phyloP scores from a whole-genome alignment of 1,140 invertebrate genomes.

The Pseudachorutes palmiensis region DNA sequence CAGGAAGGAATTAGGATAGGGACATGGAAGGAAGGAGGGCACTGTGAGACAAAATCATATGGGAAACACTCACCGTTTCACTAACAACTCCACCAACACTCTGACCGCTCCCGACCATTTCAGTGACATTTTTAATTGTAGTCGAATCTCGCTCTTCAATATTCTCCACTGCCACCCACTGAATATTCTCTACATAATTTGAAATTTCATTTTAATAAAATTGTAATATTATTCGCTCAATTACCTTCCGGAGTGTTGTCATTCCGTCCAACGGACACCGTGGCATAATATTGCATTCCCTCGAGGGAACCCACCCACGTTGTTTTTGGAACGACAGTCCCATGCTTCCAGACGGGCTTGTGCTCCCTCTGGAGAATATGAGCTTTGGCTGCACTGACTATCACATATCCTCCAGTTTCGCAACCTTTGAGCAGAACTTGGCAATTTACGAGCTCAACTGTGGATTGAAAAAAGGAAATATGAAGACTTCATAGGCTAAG shows the following conservation, averaged over 20 bases:
- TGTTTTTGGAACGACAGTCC: conserved; percentile 81
- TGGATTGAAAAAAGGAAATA: conserved; percentile 15
- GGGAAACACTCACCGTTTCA: conserved; percentile 69
- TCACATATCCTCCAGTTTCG: conserved; percentile 93
- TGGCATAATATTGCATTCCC: conserved; percentile 98
- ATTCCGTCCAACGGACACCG: conserved; percentile 70
- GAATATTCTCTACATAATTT: conserved; percentile 65
- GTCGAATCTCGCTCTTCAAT: conserved; percentile 71
- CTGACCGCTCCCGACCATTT: conserved; percentile 85
- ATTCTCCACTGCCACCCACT: conserved; percentile 89
- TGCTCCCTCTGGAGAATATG: conserved; percentile 86
- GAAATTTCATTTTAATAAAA: neutral
- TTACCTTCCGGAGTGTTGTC: conserved; percentile 51
- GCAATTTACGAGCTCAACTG: conserved; percentile 85
- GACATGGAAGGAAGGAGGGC: too few species aligned
- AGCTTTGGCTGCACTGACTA: conserved; percentile 89
- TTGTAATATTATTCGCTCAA: neutral
- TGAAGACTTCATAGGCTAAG: conserved; percentile 6
- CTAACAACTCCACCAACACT: conserved; percentile 93
- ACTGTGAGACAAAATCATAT: too few species aligned
- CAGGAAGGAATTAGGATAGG: too few species aligned
- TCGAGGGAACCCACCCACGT: conserved; percentile 91
- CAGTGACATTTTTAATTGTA: conserved; percentile 72
- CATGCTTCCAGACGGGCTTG: conserved; percentile 81
- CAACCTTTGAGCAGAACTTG: conserved; percentile 92